Evolutionary conservation across 2,797 vertebrate species (phyloP), one percentile per base, ranked within the genome.

Genomic region (Sylvilagus floridanus): DNA sequence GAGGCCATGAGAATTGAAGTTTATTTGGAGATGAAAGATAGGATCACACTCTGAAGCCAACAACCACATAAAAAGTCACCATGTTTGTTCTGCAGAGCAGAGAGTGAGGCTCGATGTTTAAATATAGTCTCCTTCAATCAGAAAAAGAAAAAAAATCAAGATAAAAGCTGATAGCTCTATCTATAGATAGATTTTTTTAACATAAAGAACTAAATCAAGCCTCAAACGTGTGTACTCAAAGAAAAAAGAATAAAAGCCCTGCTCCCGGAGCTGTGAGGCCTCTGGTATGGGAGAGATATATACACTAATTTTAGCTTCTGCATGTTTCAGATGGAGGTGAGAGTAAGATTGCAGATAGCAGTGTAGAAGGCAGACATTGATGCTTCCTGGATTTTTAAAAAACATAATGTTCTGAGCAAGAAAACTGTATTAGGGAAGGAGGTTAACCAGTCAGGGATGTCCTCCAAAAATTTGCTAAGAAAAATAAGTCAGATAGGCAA

Each of bases 21-120:
- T 94, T 68, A 30, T 89, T 81, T 72, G 30, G 26, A 91, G 69
- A 96, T 95, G n/a, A 96, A 96, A 97, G 73, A 42, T 10, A 95
- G 22, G 19, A 28, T 62, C 76, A 35, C 16, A 54, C 11, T 76
- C 54, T 0, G 5, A 90, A 94, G 85, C 73, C 85, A 95, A 90
- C 13, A 66, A 84, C 83, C 93, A 84, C 91, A 96, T 73, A 60
- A 5, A 95, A 83, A 90, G 82, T 79, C 88, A 73, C 77, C 0
- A 2, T 35, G 52, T 93, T 77, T 96, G 57, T 90, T 86, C 92
- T 92, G 68, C 16, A 63, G 47, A 93, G 42, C 65, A 78, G 21
- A 85, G 37, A 32, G 28, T 37, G 83, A 88, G 3, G 63, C 35
- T 95, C 93, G 75, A 94, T 96, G 96, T 97, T 96, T 90, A 96